These are phyloP conservation scores for Cryptus armator DNA, from an alignment of 2,888 invertebrate species.

Conservation along the genomic window DNA sequence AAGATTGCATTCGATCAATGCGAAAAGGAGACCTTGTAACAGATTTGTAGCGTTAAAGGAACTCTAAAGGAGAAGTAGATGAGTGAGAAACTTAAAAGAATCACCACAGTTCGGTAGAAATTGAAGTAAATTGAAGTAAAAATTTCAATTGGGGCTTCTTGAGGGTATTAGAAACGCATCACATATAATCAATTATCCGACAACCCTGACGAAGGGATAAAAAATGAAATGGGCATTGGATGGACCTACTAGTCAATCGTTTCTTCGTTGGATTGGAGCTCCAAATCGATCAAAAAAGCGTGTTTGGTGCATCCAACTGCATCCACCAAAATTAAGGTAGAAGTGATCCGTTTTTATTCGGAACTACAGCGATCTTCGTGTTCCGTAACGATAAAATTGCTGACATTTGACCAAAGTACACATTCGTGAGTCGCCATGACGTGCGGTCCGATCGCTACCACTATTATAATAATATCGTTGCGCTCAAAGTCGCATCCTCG, in stretches of 20 bases:
- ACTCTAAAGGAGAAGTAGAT: neutral
- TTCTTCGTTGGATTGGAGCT: too few relatives aligned
- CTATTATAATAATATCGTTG: conserved; percentile 37
- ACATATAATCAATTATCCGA: too few relatives aligned
- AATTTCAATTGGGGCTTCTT: too few relatives aligned
- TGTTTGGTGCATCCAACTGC: too few relatives aligned
- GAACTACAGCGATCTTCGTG: neutral
- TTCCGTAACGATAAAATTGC: neutral
- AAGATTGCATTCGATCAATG: neutral
- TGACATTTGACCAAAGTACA: conserved; percentile 6
- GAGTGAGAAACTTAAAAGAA: neutral
- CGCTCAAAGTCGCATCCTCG: conserved; percentile 41
- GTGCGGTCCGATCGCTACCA: conserved; percentile 13
- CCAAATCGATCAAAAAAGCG: too few relatives aligned
- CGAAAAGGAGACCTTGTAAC: conserved; percentile 31
- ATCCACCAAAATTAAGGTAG: too few relatives aligned
- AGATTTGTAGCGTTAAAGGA: neutral
- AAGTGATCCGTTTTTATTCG: neutral
- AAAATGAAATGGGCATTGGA: too few relatives aligned
- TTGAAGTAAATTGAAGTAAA: neutral
- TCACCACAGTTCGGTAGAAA: neutral
- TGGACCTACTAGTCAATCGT: too few relatives aligned
- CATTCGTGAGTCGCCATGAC: conserved; percentile 38
- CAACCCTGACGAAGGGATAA: too few relatives aligned
- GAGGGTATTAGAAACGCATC: too few relatives aligned